Conservation (phyloP, 2,113 vertebrate genomes). For the Hemiprocne comata region DNA sequence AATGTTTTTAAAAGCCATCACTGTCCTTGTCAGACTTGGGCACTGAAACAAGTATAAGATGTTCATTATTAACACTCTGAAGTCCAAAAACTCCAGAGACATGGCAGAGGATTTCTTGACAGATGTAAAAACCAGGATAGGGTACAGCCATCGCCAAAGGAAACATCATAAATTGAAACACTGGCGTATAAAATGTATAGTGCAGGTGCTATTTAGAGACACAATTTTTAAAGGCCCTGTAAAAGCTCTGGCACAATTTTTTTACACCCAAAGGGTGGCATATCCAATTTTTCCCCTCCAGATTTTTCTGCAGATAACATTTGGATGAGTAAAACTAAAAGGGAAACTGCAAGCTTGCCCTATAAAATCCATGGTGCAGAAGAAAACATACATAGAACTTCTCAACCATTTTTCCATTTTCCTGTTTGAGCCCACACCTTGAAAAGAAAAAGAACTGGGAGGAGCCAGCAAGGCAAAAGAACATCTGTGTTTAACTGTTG, state of each 20-base stretch:
- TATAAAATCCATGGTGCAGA: neutral
- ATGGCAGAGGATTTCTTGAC: neutral
- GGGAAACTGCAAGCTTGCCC: neutral
- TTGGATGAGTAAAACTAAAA: neutral
- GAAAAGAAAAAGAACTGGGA: neutral
- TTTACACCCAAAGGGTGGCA: neutral
- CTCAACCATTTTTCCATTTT: neutral
- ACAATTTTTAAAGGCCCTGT: neutral
- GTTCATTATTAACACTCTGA: slow-evolving; percentile 50
- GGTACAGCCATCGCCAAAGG: slow-evolving; percentile 24
- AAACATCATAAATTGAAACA: slow-evolving; percentile 41
- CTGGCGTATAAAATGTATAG: slow-evolving; percentile 17
- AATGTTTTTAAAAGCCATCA: slow-evolving; percentile 14
- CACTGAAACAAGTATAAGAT: slow-evolving; percentile 1
- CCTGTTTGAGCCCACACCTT: neutral
- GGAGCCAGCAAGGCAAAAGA: neutral
- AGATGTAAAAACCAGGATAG: slow-evolving; percentile 11
- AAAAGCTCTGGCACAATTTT: slow-evolving; percentile 26
- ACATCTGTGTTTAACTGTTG: slow-evolving; percentile 33
- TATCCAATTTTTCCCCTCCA: neutral
- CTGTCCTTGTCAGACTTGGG: slow-evolving; percentile 8
- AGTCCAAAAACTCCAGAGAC: slow-evolving; percentile 2
- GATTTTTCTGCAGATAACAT: neutral
- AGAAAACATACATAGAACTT: neutral
- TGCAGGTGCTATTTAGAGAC: slow-evolving; percentile 52